phyloP scores from a whole-genome alignment of 30 jellyfish, hydroid and myxozoan genomes.

The Turritopsis dohrnii region DNA sequence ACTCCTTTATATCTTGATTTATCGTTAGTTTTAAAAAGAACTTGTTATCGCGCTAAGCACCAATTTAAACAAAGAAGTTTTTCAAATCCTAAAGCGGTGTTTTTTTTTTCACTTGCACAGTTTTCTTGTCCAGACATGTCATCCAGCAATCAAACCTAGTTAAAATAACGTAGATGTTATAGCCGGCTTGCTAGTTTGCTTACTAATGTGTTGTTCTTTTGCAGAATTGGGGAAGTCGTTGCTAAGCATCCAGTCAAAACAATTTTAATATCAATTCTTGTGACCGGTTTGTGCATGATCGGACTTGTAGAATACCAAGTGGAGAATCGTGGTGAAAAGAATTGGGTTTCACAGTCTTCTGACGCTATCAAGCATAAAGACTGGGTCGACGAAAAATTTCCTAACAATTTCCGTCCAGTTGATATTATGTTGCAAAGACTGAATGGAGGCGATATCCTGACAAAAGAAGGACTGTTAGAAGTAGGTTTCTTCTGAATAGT shows the following conservation, averaged over 20 bases:
- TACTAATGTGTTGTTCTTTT: background rate
- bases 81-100: too few species aligned
- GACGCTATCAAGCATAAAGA: slow-evolving; percentile 49
- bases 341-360: slow-evolving; percentile 75
- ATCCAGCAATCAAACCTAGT: too few species aligned
- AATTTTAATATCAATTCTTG: slow-evolving; percentile 32
- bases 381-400: slow-evolving; percentile 36
- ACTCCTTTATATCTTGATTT: too few species aligned
- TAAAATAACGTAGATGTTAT: too few species aligned
- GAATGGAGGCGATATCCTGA: slow-evolving; percentile 37
- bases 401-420: slow-evolving; percentile 37
- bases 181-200: background rate
- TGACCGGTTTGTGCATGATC: slow-evolving; percentile 55
- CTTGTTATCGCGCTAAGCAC: too few species aligned
- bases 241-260: slow-evolving; percentile 48
- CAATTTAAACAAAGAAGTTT: too few species aligned
- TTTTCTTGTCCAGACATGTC: too few species aligned
- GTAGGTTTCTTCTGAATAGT: slow-evolving; percentile 25
- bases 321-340: slow-evolving; percentile 75
- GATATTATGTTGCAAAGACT: slow-evolving; percentile 39
- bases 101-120: too few species aligned
- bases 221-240: slow-evolving; percentile 48
- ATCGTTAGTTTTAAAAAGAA: too few species aligned
- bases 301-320: slow-evolving; percentile 51
- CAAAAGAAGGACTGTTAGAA: slow-evolving; percentile 36